Conservation (phyloP, 2,113 vertebrate species). For the Hippocampus comes region DNA sequence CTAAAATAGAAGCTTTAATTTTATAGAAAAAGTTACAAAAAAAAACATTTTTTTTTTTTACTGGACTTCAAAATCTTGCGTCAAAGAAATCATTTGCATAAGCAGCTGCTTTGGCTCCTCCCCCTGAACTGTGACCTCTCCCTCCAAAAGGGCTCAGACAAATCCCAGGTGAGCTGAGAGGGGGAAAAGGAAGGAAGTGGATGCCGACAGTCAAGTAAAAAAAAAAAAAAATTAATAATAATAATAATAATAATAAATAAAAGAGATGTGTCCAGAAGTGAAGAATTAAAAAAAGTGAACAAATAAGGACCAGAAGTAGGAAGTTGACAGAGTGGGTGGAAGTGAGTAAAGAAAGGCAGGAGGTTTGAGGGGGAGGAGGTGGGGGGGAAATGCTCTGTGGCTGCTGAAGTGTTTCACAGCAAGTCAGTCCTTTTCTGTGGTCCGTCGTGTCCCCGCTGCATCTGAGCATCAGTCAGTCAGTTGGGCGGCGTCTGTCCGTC, state of each 20-base stretch:
- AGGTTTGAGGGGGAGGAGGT: too few relatives aligned
- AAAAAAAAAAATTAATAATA: too few relatives aligned
- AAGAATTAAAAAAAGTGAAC: too few relatives aligned
- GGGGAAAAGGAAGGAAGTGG: background rate
- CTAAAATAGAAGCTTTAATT: conserved; percentile 99
- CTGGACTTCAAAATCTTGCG: background rate
- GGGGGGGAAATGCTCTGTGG: conserved; percentile 3
- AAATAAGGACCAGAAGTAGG: too few relatives aligned
- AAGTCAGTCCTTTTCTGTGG: conserved; percentile 24
- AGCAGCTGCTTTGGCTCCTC: conserved; percentile 63
- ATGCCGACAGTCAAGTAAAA: too few relatives aligned
- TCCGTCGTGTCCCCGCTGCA: background rate
- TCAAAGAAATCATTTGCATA: conserved; percentile 80
- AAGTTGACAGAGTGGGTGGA: background rate
- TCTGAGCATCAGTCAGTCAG: too few relatives aligned
- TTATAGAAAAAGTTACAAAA: conserved; percentile 95
- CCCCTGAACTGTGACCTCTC: conserved; percentile 7
- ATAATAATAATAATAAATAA: background rate
- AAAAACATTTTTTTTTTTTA: conserved; percentile 72
- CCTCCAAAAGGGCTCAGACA: background rate
- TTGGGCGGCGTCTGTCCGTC: conserved; percentile 14
- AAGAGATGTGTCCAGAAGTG: too few relatives aligned
- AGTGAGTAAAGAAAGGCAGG: background rate
- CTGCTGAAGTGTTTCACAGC: conserved; percentile 29
- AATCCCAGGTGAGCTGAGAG: background rate